Evolutionary conservation across 2,113 vertebrate species (phyloP), one percentile per base, ranked within the genome.

Genomic region (Pimephales promelas): DNA sequence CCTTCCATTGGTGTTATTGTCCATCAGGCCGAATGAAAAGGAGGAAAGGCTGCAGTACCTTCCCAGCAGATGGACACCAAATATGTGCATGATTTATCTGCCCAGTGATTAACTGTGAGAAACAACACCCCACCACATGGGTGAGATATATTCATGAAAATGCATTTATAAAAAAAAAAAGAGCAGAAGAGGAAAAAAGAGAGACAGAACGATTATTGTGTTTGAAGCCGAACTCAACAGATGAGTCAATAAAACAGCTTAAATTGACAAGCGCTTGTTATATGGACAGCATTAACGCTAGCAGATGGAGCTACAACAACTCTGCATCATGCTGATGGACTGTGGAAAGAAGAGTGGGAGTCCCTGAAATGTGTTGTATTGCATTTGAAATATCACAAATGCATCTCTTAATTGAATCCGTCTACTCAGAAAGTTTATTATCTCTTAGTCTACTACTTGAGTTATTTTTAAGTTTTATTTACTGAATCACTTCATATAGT

Each of bases 1-100:
- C 77, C 86, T 82, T 86, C 82, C 85, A 71, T 81, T 83, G 79
- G 84, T 86, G 83, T 85, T 86, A 85, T 83, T 88, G 85, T 86
- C 87, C 88, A 81, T 88, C 76, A 85, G 87, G 89, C 88, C 88
- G 91, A 92, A 88, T 83, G 88, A 72, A 82, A 84, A 87, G 91
- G 88, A 82, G 88, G 82, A 82, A 84, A 87, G 91, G 88, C 89
- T 88, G 66, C 90, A 91, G 91, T 90, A 93, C 92, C 92, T 92
- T 94, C 91, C 87, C 91, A 92, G 91, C 93, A 95, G 93, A 95
- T 94, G 93, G 93, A 92, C 87, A 59, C 90, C 91, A 92, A 93
- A 94, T 94, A 93, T 93, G 93, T 92, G 91, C 89, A 90, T 91
- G 88, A 88, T 91, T 94, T 92, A 92, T 93, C 93, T 93, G 92